Evolutionary conservation across 2,797 vertebrate genomes (phyloP), one percentile per base, ranked within the genome.

Genomic region (Tiaroga cobitis): DNA sequence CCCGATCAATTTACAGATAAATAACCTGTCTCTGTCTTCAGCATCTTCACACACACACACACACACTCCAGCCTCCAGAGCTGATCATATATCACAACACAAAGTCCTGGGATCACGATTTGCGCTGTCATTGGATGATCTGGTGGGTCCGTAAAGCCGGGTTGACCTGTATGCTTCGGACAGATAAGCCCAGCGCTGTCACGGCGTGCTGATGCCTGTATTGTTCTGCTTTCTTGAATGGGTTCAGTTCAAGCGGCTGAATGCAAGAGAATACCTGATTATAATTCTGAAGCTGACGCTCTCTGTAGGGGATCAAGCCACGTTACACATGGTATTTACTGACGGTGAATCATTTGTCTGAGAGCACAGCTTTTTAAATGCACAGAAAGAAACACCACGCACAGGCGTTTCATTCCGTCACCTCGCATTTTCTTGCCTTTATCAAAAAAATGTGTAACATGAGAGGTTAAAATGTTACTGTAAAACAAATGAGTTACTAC

Each of bases 1-100:
- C 61, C 32, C 39, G 77, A 88, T 87, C 88, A 90, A 90, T 92
- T 90, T 86, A 77, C 87, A 91, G 88, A 91, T 90, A 91, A 91
- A 90, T 87, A 90, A 89, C 86, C 84, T 7, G 72, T 69, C 59
- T 69, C 59, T 68, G 46, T 46, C 46, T 46, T 46, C 46, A 16
- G 46, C 46, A 46, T 46, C 46, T 46, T 16, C 46, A 5, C 46
- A 16, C 13, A 34, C 34, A 34, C 29, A 29, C 29, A 11, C 46
- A 46, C 46, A 16, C 46, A 16, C 15, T 32, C 79, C 43, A 61
- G 51, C 84, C 75, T 80, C 24, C 77, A 86, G 84, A 88, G 34
- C 82, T 8, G 78, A 85, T 73, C 82, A 54, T 72, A 70, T 84
- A 63, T 90, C 87, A 91, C 82, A 79, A 83, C 34, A 73, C 83